phyloP scores from a whole-genome alignment of 1,140 invertebrate species.

The Bombus soroeensis region DNA sequence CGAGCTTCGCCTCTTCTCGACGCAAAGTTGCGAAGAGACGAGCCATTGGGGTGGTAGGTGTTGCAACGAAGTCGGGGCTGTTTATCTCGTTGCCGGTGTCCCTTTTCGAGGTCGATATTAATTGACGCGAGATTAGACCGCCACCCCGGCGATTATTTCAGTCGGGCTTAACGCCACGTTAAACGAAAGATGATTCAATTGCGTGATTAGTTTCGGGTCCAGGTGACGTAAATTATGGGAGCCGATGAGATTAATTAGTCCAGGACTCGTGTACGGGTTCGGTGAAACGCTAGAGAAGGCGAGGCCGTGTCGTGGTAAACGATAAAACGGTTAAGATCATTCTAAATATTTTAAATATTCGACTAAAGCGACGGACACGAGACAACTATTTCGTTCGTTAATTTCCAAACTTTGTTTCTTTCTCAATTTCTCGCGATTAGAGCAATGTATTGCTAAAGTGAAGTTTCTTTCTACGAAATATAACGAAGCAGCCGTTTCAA shows the following conservation, averaged over 20 bases:
- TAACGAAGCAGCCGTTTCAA: neutral
- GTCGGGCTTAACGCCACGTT: constrained; percentile 18
- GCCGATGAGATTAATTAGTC: neutral
- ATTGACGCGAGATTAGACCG: constrained; percentile 49
- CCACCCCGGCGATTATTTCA: constrained; percentile 40
- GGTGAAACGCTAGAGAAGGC: neutral
- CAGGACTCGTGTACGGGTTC: neutral
- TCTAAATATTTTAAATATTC: too few species aligned
- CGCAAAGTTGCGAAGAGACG: neutral
- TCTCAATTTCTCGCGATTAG: too few species aligned
- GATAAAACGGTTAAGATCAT: neutral
- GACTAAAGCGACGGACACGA: too few species aligned
- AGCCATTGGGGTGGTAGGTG: neutral
- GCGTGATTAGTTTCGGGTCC: constrained; percentile 21
- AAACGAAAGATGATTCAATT: constrained; percentile 41
- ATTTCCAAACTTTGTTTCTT: neutral
- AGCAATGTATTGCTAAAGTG: neutral
- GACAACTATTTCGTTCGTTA: too few species aligned
- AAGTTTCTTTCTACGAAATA: neutral
- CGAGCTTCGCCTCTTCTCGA: neutral
- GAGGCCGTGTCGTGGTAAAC: neutral
- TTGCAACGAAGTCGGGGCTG: constrained; percentile 9
- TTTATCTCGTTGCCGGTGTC: constrained; percentile 45
- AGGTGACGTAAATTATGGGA: neutral
- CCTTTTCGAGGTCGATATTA: constrained; percentile 60